Evolutionary conservation across 2,113 vertebrate genomes (phyloP).

Genomic region (Cyprinus carpio): DNA sequence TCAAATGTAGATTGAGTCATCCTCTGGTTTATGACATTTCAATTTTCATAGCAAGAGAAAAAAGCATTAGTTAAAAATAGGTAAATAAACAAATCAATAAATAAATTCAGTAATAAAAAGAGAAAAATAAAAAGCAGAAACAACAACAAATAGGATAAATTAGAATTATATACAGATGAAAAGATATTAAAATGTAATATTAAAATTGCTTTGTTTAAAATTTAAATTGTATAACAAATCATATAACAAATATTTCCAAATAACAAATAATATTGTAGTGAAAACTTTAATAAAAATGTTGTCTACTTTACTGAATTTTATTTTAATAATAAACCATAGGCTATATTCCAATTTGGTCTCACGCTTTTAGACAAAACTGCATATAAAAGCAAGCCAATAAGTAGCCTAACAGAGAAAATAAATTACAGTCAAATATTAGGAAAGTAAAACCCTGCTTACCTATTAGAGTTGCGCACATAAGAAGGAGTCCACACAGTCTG

Average conservation of each 20-base stretch:
- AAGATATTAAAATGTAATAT: neutral
- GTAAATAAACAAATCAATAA: neutral
- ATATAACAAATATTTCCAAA: neutral
- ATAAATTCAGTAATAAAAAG: neutral
- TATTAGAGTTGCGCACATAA: neutral
- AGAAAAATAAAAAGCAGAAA: neutral
- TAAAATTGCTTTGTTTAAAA: neutral
- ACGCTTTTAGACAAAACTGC: neutral
- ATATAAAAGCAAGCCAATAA: neutral
- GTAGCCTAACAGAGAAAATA: neutral
- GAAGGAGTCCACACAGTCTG: conserved; percentile 28
- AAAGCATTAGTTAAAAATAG: neutral
- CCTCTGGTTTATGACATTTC: neutral
- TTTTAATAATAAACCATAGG: too few relatives aligned
- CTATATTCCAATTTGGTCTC: neutral
- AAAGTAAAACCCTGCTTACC: conserved; percentile 13
- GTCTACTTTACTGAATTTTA: too few relatives aligned
- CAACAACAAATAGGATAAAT: neutral
- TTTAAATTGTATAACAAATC: neutral
- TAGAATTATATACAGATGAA: too few relatives aligned
- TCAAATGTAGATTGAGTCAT: neutral
- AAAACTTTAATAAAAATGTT: too few relatives aligned
- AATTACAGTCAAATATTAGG: neutral
- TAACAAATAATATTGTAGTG: too few relatives aligned
- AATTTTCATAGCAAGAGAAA: neutral